phyloP scores from a whole-genome alignment of 2,113 vertebrate species.

The Pollachius pollachius region DNA sequence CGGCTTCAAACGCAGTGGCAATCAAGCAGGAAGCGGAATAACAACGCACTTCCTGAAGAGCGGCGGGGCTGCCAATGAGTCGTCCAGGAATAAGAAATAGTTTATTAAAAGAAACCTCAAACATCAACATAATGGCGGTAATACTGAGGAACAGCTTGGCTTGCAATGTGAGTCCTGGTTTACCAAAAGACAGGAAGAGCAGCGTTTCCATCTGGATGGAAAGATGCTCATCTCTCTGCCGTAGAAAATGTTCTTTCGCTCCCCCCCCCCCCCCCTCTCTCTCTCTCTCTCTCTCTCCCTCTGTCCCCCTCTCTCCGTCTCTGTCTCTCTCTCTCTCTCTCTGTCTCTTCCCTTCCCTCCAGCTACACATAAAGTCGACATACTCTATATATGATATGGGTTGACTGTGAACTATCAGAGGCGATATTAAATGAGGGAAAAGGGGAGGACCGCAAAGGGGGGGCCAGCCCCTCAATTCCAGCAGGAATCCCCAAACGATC shows the following conservation, averaged over 20 bases:
- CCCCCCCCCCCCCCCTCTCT: neutral
- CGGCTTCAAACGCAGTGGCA: constrained; percentile 25
- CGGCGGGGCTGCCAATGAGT: constrained; percentile 27
- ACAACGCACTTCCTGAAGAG: constrained; percentile 50
- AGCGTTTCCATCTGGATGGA: constrained; percentile 40
- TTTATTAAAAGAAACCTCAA: constrained; percentile 36
- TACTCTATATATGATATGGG: constrained; percentile 14
- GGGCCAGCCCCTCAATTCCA: constrained; percentile 50
- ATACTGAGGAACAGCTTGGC: constrained; percentile 44
- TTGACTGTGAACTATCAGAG: neutral
- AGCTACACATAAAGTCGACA: constrained; percentile 24
- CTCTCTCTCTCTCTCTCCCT: constrained; percentile 14
- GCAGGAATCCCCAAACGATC: constrained; percentile 65
- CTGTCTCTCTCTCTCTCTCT: constrained; percentile 11
- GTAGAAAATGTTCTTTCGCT: neutral
- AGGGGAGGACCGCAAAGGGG: constrained; percentile 31
- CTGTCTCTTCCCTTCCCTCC: constrained; percentile 15
- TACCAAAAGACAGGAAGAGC: constrained; percentile 28
- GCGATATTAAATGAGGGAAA: neutral
- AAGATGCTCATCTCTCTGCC: constrained; percentile 31
- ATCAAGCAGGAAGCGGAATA: constrained; percentile 40
- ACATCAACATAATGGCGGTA: constrained; percentile 42
- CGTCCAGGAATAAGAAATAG: neutral
- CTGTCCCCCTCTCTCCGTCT: constrained; percentile 9
- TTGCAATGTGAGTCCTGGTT: constrained; percentile 24